These are phyloP conservation scores for Synergus itoensis DNA, from an alignment of 2,888 invertebrate genomes.

Conservation along the genomic window DNA sequence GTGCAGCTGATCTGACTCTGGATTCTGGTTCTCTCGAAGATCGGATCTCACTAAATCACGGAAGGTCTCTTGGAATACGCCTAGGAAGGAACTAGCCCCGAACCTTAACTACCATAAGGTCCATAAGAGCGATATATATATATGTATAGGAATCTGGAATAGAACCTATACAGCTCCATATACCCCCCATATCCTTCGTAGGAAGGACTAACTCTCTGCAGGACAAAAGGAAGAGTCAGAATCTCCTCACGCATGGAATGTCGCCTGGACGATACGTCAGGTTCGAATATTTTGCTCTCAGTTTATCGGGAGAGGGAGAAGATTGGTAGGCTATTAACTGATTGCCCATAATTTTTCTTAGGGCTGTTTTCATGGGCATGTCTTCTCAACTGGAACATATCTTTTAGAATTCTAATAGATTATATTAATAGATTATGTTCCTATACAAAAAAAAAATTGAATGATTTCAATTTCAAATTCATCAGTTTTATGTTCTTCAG, in stretches of 20 bases:
- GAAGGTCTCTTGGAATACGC: conserved; percentile 53
- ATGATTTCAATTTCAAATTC: no score
- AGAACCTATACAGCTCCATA: no score
- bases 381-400: conserved; percentile 25
- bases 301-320: background rate
- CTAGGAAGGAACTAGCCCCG: conserved; percentile 54
- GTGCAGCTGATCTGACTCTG: conserved; percentile 68
- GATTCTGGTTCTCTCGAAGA: conserved; percentile 60
- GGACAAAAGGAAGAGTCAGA: background rate
- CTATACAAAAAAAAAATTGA: no score
- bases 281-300: conserved; percentile 1
- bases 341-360: conserved; percentile 37
- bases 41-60: conserved; percentile 61
- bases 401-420: background rate
- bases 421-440: background rate
- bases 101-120: conserved; percentile 46
- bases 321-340: conserved; percentile 34
- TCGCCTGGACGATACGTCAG: background rate
- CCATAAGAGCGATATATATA: background rate
- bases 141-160: background rate
- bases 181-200: background rate
- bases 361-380: conserved; percentile 27
- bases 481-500: no score
- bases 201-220: conserved; percentile 1
- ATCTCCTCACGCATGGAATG: background rate